Evolutionary conservation across 2,797 vertebrate species (phyloP).

Genomic region (Galagoides demidoff): DNA sequence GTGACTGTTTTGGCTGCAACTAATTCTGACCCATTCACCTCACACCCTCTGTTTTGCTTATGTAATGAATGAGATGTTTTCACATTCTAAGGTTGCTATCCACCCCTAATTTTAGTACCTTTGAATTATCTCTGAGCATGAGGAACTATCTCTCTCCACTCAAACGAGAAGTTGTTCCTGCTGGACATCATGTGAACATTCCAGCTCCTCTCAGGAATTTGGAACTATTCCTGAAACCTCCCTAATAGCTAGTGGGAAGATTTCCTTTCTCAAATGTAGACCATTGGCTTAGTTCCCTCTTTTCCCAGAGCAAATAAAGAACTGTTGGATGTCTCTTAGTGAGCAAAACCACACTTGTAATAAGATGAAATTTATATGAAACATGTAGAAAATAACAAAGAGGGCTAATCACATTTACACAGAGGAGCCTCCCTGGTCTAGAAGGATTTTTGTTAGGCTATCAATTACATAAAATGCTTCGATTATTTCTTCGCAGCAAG

Average conservation of each 20-base stretch:
- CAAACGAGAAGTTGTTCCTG: background rate
- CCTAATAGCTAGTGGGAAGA: background rate
- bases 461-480: background rate
- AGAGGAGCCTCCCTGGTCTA: background rate
- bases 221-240: background rate
- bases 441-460: background rate
- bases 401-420: background rate
- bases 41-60: background rate
- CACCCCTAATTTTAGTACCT: background rate
- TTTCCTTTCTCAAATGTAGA: background rate
- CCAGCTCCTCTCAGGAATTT: background rate
- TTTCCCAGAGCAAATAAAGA: background rate
- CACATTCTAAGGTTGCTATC: slow-evolving; percentile 19
- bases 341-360: background rate
- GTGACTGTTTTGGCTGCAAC: background rate
- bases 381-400: slow-evolving; percentile 5
- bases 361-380: background rate
- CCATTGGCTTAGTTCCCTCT: background rate
- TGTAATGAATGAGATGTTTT: slow-evolving; percentile 51
- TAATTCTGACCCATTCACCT: background rate
- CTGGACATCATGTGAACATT: background rate
- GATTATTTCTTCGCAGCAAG: background rate
- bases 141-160: background rate
- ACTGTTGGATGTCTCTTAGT: background rate
- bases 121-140: background rate